phyloP scores from a whole-genome alignment of 2,797 vertebrate species.

The Sebastes alutus region DNA sequence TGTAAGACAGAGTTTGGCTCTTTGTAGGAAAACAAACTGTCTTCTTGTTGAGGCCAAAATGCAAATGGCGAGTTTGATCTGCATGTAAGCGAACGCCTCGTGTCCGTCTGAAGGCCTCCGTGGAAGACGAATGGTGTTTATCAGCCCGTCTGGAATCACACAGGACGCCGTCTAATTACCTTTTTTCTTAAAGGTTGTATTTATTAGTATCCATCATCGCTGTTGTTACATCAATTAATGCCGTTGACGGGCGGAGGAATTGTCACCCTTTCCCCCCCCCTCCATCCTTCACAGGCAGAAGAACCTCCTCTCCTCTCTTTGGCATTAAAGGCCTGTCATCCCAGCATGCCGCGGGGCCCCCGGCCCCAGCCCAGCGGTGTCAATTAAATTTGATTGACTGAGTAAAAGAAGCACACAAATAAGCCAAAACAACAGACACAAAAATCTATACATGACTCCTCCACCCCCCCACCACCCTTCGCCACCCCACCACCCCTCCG shows the following conservation, averaged over 20 bases:
- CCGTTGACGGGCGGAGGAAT: slow-evolving; percentile 86
- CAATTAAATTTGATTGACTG: slow-evolving; percentile 99
- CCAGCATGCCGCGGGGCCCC: slow-evolving; percentile 78
- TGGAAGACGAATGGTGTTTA: slow-evolving; percentile 71
- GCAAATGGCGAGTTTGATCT: slow-evolving; percentile 41
- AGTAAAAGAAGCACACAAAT: slow-evolving; percentile 98
- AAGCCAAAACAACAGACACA: slow-evolving; percentile 99
- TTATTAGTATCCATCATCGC: slow-evolving; percentile 95
- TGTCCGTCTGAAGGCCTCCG: slow-evolving; percentile 12
- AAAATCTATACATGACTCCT: slow-evolving; percentile 99
- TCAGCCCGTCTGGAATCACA: slow-evolving; percentile 14
- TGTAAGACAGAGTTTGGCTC: neutral
- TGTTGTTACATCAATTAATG: slow-evolving; percentile 95
- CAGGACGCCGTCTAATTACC: slow-evolving; percentile 75
- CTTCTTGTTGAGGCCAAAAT: slow-evolving; percentile 23
- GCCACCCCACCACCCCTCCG: slow-evolving; percentile 88
- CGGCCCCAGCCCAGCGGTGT: slow-evolving; percentile 96
- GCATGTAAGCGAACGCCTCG: slow-evolving; percentile 5
- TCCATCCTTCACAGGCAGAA: slow-evolving; percentile 73
- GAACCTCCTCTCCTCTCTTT: slow-evolving; percentile 71
- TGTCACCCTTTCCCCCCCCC: slow-evolving; percentile 87
- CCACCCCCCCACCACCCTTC: slow-evolving; percentile 86
- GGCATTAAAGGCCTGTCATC: slow-evolving; percentile 98
- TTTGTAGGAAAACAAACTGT: neutral
- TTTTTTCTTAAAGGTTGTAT: slow-evolving; percentile 84